Evolutionary conservation across 2,797 vertebrate species (phyloP).

Genomic region (Vireo griseus): DNA sequence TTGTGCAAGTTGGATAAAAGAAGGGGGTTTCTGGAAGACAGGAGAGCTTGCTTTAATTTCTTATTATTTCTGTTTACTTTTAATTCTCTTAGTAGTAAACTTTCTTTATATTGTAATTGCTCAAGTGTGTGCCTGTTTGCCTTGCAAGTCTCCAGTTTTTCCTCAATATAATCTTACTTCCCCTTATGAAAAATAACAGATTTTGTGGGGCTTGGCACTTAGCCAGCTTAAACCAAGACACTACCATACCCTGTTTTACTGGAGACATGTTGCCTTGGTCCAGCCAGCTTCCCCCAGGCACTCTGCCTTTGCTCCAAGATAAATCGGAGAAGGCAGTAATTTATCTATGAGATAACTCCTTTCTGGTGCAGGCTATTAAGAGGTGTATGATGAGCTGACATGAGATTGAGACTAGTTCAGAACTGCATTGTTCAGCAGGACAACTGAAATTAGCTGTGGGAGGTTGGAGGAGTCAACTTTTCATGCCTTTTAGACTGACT

Average conservation of each 20-base stretch:
- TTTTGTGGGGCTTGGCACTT: too few relatives aligned
- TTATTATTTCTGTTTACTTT: too few relatives aligned
- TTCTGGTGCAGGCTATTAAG: background rate
- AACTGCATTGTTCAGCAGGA: background rate
- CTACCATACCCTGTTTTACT: background rate
- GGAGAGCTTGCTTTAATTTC: too few relatives aligned
- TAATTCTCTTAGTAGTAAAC: too few relatives aligned
- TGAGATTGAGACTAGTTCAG: background rate
- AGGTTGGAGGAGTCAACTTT: background rate
- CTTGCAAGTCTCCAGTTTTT: too few relatives aligned
- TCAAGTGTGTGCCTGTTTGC: too few relatives aligned
- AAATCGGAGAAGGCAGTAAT: background rate
- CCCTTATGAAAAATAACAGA: too few relatives aligned
- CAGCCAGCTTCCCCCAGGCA: background rate
- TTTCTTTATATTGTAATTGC: too few relatives aligned
- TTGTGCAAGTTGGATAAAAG: too few relatives aligned
- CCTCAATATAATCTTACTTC: too few relatives aligned
- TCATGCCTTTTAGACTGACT: background rate
- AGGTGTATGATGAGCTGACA: background rate
- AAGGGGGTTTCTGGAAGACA: too few relatives aligned
- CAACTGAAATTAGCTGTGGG: background rate
- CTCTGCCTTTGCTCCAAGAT: background rate
- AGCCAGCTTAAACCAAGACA: too few relatives aligned
- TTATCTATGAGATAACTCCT: background rate
- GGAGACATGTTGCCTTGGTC: background rate